phyloP scores from a whole-genome alignment of 2,113 vertebrate genomes.

The Calidris pygmaea region DNA sequence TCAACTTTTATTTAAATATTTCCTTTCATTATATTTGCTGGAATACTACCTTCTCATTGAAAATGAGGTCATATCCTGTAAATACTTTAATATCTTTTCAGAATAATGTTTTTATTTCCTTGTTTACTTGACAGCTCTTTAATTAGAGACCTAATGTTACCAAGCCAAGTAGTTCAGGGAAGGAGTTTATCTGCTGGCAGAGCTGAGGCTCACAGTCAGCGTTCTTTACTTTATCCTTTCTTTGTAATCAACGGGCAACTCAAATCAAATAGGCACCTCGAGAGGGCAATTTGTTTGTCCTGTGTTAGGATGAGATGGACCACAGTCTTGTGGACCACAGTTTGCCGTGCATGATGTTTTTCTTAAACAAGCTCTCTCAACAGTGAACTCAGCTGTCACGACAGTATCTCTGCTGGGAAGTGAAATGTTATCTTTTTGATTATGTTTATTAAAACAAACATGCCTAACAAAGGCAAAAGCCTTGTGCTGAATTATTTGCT shows the following conservation, averaged over 20 bases:
- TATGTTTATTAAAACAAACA: neutral
- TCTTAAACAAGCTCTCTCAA: neutral
- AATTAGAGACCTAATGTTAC: neutral
- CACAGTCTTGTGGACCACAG: neutral
- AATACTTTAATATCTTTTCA: neutral
- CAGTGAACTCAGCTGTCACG: neutral
- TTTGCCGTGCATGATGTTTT: rapidly evolving
- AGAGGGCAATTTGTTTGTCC: neutral
- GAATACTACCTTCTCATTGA: neutral
- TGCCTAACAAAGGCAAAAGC: neutral
- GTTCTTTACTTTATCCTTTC: neutral
- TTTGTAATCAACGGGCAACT: neutral
- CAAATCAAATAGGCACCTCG: neutral
- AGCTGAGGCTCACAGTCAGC: neutral
- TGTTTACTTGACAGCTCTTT: neutral
- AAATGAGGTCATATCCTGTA: neutral
- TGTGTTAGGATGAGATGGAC: neutral
- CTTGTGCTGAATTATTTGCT: neutral
- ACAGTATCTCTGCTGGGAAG: neutral
- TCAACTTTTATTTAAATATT: neutral
- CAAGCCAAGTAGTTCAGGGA: neutral
- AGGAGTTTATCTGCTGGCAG: neutral
- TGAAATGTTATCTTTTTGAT: neutral
- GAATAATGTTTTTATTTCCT: neutral
- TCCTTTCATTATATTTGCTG: neutral